phyloP scores from a whole-genome alignment of 2,888 invertebrate genomes.

The Tetheella fluctuosa region DNA sequence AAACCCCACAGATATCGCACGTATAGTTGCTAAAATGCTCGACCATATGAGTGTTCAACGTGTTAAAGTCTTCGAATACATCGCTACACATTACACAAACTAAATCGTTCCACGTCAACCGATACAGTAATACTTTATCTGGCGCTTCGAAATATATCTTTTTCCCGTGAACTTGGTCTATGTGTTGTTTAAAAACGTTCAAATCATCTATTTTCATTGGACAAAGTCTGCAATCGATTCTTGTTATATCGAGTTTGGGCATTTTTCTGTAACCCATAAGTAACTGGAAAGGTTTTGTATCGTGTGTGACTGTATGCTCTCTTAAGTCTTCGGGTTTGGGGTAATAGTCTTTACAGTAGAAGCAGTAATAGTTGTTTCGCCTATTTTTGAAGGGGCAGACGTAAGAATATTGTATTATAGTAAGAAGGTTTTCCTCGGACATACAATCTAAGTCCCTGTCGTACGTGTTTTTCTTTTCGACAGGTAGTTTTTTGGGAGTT shows the following conservation, averaged over 20 bases:
- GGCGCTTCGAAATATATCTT: constrained; percentile 77
- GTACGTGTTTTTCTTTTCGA: constrained; percentile 68
- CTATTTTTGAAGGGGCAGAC: constrained; percentile 76
- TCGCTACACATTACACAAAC: constrained; percentile 74
- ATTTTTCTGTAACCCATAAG: constrained; percentile 77
- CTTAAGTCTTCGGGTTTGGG: constrained; percentile 74
- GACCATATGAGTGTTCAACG: constrained; percentile 73
- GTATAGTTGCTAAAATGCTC: constrained; percentile 76
- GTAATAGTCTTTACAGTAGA: constrained; percentile 77
- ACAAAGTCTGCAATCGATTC: constrained; percentile 73
- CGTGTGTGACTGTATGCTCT: constrained; percentile 71
- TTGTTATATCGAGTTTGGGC: constrained; percentile 74
- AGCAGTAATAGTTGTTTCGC: constrained; percentile 76
- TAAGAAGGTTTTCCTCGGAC: constrained; percentile 74
- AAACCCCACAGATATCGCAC: constrained; percentile 74
- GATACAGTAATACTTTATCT: constrained; percentile 68
- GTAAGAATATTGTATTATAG: constrained; percentile 74
- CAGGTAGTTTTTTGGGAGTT: constrained; percentile 51
- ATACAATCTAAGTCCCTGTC: constrained; percentile 75
- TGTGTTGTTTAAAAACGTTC: constrained; percentile 66
- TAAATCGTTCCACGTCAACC: constrained; percentile 72
- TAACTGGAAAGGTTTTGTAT: constrained; percentile 73
- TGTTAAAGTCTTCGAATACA: constrained; percentile 76
- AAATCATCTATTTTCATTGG: constrained; percentile 65
- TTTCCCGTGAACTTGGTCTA: constrained; percentile 68